Percentiles rank a stretch among this genome's conserved stretches.
These are phyloP conservation scores for Phalanger gymnotis DNA, from an alignment of 2,797 vertebrate species.

Conservation along the genomic window DNA sequence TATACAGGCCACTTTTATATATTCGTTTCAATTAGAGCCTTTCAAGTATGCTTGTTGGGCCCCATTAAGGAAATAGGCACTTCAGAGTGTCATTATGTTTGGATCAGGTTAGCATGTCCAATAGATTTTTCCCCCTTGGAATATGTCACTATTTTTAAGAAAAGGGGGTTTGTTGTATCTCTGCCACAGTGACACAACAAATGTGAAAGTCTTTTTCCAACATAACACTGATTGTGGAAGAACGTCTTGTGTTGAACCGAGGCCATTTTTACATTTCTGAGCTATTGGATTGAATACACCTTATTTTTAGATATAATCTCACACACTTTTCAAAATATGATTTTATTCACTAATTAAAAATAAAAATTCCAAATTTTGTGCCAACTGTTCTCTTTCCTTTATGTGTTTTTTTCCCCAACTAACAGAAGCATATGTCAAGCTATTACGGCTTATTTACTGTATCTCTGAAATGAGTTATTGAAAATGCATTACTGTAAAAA, in stretches of 20 bases:
- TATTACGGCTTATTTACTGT: conserved; percentile 30
- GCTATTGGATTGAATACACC: conserved; percentile 19
- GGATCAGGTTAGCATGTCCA: conserved; percentile 62
- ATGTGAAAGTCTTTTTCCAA: conserved; percentile 40
- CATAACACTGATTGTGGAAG: conserved; percentile 8
- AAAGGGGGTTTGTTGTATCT: conserved; percentile 32
- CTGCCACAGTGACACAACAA: conserved; percentile 53
- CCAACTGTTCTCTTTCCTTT: conserved; percentile 11
- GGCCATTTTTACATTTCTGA: conserved; percentile 39
- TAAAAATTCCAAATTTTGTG: conserved; percentile 64
- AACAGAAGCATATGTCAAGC: not conserved
- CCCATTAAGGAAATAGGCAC: conserved; percentile 56
- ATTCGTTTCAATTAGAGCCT: conserved; percentile 32
- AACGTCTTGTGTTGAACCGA: conserved; percentile 1
- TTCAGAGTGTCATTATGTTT: conserved; percentile 73
- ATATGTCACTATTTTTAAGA: conserved; percentile 62
- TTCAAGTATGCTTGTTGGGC: conserved; percentile 31
- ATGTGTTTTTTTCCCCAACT: conserved; percentile 11
- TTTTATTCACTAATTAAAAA: conserved; percentile 66
- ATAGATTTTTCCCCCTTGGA: conserved; percentile 55
- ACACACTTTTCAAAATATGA: conserved; percentile 35
- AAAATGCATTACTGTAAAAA: not conserved
- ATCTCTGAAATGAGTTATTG: conserved; percentile 2
- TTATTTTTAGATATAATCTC: conserved; percentile 59
- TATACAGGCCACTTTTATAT: conserved; percentile 41